Evolutionary conservation across 2,113 vertebrate species (phyloP), one percentile per base, ranked within the genome.

Genomic region (Okapia johnstoni): DNA sequence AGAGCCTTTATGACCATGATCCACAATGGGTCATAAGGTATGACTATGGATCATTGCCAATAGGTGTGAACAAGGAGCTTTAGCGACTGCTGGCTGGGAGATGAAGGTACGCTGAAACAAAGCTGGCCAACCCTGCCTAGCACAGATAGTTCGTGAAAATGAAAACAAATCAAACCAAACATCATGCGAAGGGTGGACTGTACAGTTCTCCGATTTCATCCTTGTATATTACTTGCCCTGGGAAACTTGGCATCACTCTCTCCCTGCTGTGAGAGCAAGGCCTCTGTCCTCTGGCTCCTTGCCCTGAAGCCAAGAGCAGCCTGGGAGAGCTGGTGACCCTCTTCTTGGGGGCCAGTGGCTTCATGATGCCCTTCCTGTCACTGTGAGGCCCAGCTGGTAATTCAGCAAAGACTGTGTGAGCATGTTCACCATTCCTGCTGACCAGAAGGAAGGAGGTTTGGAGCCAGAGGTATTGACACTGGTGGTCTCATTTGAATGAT

Each of bases 101-200:
- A 91, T 0, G 0, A 60, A 33, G 21, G 80, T 76, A 30, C 9
- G 30, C 7, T 23, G 25, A 90, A 54, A 96, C 23, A 88, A 85
- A 85, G 63, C 55, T 60, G 73, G n/a, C 63, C 0, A 0, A 50
- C 50, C 25, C 0, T n/a, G 15, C 23, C 54, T 30, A 46, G 33
- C 52, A 77, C 13, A 91, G 52, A 80, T 23, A 33, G 52, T 46
- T 21, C 52, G 25, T 86, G 43, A 85, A 50, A 87, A 95, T 92
- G 17, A 48, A 58, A 96, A 94, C 52, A 90, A 57, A 93, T 85
- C 92, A 89, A 60, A 85, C 36, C 52, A 48, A 95, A 60, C 36
- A 46, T 28, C 26, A 48, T 33, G 17, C 26, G 11, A 63, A 63
- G 19, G 52, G 30, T 33, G 28, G 52, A 76, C 4, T 3, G 28